These are phyloP conservation scores for Falco concolor DNA, from an alignment of 2,797 vertebrate genomes.

Conservation along the genomic window DNA sequence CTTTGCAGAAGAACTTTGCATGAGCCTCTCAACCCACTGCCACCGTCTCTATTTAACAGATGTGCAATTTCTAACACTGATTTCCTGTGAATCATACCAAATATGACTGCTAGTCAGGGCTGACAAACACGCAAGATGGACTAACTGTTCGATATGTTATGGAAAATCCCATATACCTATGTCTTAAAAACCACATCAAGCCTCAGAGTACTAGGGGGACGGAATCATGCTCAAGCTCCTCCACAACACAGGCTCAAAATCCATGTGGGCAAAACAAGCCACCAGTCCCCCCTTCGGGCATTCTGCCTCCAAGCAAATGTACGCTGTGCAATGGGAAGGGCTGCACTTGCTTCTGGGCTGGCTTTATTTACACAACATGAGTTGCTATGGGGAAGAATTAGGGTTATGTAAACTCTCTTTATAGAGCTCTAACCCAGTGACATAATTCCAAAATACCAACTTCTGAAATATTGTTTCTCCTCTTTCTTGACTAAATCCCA, in stretches of 20 bases:
- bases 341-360: not conserved
- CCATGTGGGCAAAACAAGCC: not conserved
- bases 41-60: not conserved
- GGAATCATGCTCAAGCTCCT: fast-evolving
- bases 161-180: not conserved
- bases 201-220: not conserved
- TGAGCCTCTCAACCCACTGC: not conserved
- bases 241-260: not conserved
- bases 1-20: not conserved
- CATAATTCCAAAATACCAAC: not conserved
- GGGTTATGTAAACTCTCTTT: not conserved
- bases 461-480: not conserved
- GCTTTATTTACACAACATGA: slow-evolving; percentile 34
- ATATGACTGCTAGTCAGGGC: not conserved
- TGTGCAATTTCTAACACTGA: not conserved
- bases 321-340: not conserved
- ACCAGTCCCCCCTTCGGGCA: not conserved
- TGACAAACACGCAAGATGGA: not conserved
- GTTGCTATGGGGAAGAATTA: slow-evolving; percentile 39
- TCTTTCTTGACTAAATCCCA: not conserved
- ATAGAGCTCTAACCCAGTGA: not conserved
- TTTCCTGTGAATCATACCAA: not conserved
- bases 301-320: not conserved
- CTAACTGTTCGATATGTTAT: not conserved
- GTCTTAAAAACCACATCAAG: not conserved